Conservation (phyloP, 2,888 invertebrate genomes). For the Spialia ferax region DNA sequence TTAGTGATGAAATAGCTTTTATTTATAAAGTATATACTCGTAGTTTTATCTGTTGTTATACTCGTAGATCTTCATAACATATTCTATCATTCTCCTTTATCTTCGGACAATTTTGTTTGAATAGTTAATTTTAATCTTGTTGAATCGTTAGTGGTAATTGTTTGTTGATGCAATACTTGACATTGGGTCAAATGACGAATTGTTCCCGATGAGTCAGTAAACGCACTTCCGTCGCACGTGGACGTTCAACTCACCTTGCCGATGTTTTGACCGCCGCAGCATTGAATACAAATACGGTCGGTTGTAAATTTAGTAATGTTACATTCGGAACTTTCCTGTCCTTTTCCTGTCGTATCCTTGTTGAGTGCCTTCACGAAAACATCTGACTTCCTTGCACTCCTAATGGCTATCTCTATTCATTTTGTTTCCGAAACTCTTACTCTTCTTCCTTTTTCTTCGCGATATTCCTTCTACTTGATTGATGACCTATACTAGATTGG, state of each 20-base stretch:
- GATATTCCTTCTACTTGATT: no score
- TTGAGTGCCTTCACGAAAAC: neutral
- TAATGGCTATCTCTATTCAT: neutral
- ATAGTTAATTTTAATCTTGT: neutral
- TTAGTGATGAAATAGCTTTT: neutral
- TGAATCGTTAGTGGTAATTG: neutral
- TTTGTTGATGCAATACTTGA: slow-evolving; percentile 16
- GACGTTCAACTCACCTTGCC: slow-evolving; percentile 24
- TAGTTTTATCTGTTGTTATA: neutral
- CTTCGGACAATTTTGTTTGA: neutral
- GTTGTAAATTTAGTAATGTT: slow-evolving; percentile 5
- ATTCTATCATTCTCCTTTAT: neutral
- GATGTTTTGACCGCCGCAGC: slow-evolving; percentile 16
- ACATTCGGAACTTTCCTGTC: slow-evolving; percentile 19
- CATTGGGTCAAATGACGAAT: slow-evolving; percentile 24
- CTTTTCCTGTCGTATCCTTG: slow-evolving; percentile 4
- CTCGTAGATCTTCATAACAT: neutral
- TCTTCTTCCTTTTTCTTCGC: no score
- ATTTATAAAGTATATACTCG: neutral
- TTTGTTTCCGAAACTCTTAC: neutral
- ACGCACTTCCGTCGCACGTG: slow-evolving; percentile 20
- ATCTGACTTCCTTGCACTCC: neutral
- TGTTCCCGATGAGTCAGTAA: slow-evolving; percentile 21
- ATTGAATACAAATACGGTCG: slow-evolving; percentile 18
- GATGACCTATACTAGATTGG: no score